Evolutionary conservation across 2,888 invertebrate genomes (phyloP), one percentile per base, ranked within the genome.

Genomic region (Drosophila nigritarsus): DNA sequence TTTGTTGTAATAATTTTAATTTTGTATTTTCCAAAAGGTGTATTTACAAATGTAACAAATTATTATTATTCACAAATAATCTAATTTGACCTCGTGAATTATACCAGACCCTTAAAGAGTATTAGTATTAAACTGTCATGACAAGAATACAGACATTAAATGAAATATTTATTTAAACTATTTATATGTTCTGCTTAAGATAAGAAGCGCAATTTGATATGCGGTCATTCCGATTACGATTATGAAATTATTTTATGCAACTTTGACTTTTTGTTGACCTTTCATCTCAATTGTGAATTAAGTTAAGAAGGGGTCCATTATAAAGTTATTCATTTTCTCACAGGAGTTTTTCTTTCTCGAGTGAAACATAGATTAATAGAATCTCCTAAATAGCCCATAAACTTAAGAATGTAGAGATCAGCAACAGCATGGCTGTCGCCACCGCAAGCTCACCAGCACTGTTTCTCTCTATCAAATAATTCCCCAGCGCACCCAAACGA

Each of bases 381-480:
- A 20, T 15, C 27, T 38, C 9, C 38, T 49, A 65, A 29, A 2
- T 20, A 24, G 30, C 3, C 15, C 42, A 29, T 18, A 58, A 63
- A 54, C 27, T 30, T 8, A 76, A 30, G 11, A 67, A 1, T 11
- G 36, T 18, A 0, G 50, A 20, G 18, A 56, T 18, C 27, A 62
- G 13, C 1, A 56, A 20, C 1, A 76, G 6, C 11, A 69, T 9
- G 1, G 54, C 6, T 1, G 74, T 49, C 24, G 38, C 30, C 34
- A 78, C 9, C 2, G 34, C 36, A 7, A 55, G 30, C 9, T 55
- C 48, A 51, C 40, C 50, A 32, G 77, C 80, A 15, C 56, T 61
- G 51, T 84, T 90, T 0, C 84, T 63, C 3, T 36, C 32, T 34
- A 62, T 65, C 32, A 92, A 71, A 49, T 82, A 92, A 3, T 50